Base-by-base conservation (phyloP, 1,140 invertebrate genomes). In the Rhyzopertha dominica region DNA sequence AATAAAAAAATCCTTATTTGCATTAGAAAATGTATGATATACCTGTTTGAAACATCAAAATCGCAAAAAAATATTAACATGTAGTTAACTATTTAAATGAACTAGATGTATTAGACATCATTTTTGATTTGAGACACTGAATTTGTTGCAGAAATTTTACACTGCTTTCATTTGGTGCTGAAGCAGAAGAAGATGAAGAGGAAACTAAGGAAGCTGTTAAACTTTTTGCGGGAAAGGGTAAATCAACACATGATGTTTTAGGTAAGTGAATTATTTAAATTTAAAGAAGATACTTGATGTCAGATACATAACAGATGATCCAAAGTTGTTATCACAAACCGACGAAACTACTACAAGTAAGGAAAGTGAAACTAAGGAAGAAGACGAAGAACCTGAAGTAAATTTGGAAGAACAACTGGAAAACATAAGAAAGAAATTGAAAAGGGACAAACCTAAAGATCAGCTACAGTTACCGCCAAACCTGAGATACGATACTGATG, bases 111-210 rank as follows among this genome's bases (percentile, higher is more conserved):
- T n/a, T 17, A 26, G 8, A 17, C 5, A 22, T n/a, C 9, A 16
- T 25, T 25, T 26, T 13, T 44, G 13, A 8, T 26, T 19, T 13
- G 35, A 4, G 12, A 12, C 8, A 20, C 5, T n/a, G 23, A 36
- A 37, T 59, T 53, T 50, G 44, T 68, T 70, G 20, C 47, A 95
- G 90, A 69, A 95, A 99, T 75, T 97, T 95, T 61, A 93, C 90
- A 42, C 72, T 99, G 4, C 72, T 98, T 5, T 98, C 94, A 0
- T 99, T 99, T 70, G 96, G 95, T 0, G 91, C 93, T 65, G 95
- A 99, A 70, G 95, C 93, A 5, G 95, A 98, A 67, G 94, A 95
- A 68, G 95, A 98, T 64, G 95, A 98, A 69, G 87, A 85, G 47
- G 86, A 91, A 70, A 70, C 68, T 22, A 77, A 78, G 59, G 80